phyloP scores from a whole-genome alignment of 92 coral and sea anemone species.

The Pocillopora meandrina region DNA sequence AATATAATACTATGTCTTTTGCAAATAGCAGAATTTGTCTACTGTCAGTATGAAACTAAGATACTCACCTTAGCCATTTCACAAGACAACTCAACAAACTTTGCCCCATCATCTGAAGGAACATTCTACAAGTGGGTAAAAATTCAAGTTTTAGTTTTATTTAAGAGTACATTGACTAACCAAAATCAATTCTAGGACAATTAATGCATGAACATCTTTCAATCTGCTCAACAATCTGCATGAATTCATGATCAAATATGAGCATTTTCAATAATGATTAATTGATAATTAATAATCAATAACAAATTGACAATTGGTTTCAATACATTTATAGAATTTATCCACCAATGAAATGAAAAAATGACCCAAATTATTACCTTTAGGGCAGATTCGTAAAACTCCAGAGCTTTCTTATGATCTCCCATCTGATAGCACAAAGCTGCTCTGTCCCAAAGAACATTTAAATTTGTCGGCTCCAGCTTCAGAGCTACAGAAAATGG shows the following conservation, averaged over 20 bases:
- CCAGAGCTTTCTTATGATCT: conserved; percentile 87
- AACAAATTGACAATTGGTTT: background rate
- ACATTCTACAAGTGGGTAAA: conserved; percentile 52
- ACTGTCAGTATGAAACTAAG: too few species aligned
- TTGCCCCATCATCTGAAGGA: conserved; percentile 73
- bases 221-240: too few species aligned
- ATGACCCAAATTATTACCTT: conserved; percentile 51
- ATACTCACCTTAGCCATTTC: conserved; percentile 81
- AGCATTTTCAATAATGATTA: background rate
- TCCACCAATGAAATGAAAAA: background rate
- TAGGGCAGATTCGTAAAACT: conserved; percentile 70
- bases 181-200: too few species aligned
- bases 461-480: conserved; percentile 75
- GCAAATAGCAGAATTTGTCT: too few species aligned
- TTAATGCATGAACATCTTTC: too few species aligned
- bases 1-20: too few species aligned
- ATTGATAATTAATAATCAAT: background rate
- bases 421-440: conserved; percentile 87
- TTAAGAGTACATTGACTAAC: too few species aligned
- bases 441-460: conserved; percentile 84
- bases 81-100: conserved; percentile 75
- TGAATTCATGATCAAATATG: too few species aligned
- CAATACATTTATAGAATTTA: too few species aligned
- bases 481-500: conserved; percentile 67
- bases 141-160: background rate